Percentiles rank a stretch among this genome's conserved stretches.
These are phyloP conservation scores for Itoplectis maculator DNA, from an alignment of 2,888 invertebrate species.

Conservation along the genomic window DNA sequence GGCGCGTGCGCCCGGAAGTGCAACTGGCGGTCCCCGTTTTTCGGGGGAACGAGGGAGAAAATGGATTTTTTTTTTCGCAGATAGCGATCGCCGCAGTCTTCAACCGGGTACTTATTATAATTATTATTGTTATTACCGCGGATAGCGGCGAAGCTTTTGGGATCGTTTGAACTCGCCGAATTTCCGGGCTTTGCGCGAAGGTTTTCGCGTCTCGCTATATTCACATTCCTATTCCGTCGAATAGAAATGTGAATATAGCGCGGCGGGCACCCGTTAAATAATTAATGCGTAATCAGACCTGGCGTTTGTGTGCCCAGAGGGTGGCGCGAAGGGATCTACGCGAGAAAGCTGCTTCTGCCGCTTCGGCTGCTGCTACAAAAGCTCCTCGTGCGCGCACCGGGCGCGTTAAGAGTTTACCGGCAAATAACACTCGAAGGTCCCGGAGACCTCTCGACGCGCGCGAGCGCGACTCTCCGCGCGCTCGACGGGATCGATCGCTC, in stretches of 20 bases:
- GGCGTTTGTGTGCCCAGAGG: slow-evolving; percentile 73
- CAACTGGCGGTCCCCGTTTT: slow-evolving; percentile 46
- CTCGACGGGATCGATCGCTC: slow-evolving; percentile 31
- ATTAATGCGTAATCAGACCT: slow-evolving; percentile 83
- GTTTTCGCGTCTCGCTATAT: not conserved
- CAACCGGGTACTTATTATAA: slow-evolving; percentile 1
- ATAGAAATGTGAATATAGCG: slow-evolving; percentile 74
- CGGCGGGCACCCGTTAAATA: slow-evolving; percentile 83
- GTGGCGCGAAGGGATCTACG: slow-evolving; percentile 67
- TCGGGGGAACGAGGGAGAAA: slow-evolving; percentile 19
- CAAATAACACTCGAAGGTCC: slow-evolving; percentile 57
- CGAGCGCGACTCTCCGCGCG: not conserved
- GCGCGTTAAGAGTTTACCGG: slow-evolving; percentile 64
- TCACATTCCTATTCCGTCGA: not conserved
- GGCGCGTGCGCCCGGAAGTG: slow-evolving; percentile 55
- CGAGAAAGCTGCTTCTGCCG: slow-evolving; percentile 53
- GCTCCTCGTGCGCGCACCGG: slow-evolving; percentile 54
- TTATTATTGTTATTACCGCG: slow-evolving; percentile 27
- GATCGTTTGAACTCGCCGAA: slow-evolving; percentile 34
- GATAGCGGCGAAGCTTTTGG: not conserved
- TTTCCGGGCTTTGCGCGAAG: slow-evolving; percentile 4
- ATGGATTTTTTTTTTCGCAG: slow-evolving; percentile 22
- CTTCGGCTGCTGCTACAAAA: slow-evolving; percentile 68
- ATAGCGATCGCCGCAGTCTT: slow-evolving; percentile 41
- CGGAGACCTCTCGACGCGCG: slow-evolving; percentile 49